Conservation (phyloP, 2,888 invertebrate species). For the Epirrita christyi region DNA sequence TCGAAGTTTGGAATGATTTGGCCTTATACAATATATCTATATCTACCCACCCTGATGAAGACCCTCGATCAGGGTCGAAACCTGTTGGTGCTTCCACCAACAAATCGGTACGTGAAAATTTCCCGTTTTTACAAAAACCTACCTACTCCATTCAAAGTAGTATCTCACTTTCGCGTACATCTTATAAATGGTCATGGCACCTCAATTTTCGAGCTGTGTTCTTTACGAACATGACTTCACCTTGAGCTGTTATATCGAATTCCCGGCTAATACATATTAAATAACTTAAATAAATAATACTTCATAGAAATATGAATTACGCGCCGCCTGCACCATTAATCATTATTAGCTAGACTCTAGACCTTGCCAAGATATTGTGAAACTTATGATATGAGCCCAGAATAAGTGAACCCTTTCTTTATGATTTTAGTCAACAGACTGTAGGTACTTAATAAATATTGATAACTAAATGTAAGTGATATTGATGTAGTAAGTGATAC, state of each 20-base stretch:
- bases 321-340: conserved; percentile 13
- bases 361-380: conserved; percentile 4
- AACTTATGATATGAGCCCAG: conserved; percentile 11
- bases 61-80: no score
- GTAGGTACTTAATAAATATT: no score
- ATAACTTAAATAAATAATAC: conserved; percentile 12
- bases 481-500: no score
- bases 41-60: no score
- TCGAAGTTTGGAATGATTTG: no score
- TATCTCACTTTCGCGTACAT: background rate
- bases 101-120: no score
- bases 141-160: no score
- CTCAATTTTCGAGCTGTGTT: background rate
- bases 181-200: background rate
- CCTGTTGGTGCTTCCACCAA: no score
- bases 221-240: background rate
- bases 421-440: no score
- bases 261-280: conserved; percentile 11
- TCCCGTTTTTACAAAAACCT: no score
- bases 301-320: conserved; percentile 16
- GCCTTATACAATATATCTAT: no score
- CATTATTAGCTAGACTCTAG: conserved; percentile 14
- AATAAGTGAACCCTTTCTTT: conserved; percentile 1
- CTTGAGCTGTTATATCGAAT: conserved; percentile 6
- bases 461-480: no score